Percentiles rank a stretch among this genome's conserved stretches.
phyloP scores from a whole-genome alignment of 2,888 invertebrate genomes.

The Leptopterna dolabrata region DNA sequence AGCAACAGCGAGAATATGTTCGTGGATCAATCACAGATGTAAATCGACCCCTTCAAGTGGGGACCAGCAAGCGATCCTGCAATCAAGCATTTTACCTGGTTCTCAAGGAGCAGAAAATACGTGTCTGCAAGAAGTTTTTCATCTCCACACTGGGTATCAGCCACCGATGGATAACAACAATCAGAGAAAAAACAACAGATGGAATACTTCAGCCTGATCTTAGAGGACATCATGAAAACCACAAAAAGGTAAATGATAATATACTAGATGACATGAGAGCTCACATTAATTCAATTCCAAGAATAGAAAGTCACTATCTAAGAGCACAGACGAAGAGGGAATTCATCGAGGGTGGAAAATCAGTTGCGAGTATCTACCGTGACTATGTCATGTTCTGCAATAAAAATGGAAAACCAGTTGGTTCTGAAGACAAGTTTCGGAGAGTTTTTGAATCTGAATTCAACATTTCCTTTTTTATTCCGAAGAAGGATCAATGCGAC shows the following conservation, averaged over 20 bases:
- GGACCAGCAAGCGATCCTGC: not conserved
- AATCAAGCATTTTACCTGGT: constrained; percentile 23
- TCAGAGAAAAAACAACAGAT: not conserved
- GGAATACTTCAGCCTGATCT: constrained; percentile 61
- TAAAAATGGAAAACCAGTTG: not conserved
- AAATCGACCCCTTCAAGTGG: not conserved
- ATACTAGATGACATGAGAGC: constrained; percentile 61
- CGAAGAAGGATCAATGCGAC: constrained; percentile 38
- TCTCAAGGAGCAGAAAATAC: not conserved
- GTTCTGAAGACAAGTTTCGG: constrained; percentile 5
- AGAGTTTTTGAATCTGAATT: constrained; percentile 13
- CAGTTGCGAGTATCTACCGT: constrained; percentile 62
- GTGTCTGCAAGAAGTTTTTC: constrained; percentile 2
- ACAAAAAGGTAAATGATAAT: constrained; percentile 59
- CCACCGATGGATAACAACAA: no score
- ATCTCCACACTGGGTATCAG: constrained; percentile 10
- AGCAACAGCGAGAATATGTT: constrained; percentile 15
- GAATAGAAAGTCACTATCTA: no score
- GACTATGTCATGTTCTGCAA: constrained; percentile 61
- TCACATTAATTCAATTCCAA: no score
- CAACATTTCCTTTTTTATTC: constrained; percentile 24
- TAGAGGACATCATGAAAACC: constrained; percentile 63
- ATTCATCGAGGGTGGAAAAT: constrained; percentile 63
- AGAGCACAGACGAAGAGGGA: constrained; percentile 61
- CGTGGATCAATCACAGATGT: not conserved